Conservation (phyloP, 2,888 invertebrate species). For the Scaptomyza polygonia region DNA sequence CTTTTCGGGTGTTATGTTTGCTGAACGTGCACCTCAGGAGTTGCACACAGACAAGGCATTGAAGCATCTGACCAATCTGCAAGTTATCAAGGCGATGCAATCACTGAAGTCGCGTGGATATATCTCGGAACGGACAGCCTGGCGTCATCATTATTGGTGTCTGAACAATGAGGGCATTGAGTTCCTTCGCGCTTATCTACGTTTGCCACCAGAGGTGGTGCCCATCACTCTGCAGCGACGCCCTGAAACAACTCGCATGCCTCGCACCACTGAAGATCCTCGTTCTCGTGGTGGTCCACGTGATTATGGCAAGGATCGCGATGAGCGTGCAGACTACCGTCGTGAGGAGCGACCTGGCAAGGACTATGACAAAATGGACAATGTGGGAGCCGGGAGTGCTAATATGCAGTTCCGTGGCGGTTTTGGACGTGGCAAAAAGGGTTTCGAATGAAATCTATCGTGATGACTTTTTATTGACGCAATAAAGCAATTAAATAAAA, state of each 20-base stretch:
- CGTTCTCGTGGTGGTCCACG: slow-evolving; percentile 26
- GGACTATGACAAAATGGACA: slow-evolving; percentile 26
- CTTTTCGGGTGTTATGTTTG: slow-evolving; percentile 38
- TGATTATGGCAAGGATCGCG: slow-evolving; percentile 33
- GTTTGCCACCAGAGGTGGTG: slow-evolving; percentile 16
- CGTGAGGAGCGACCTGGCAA: slow-evolving; percentile 9
- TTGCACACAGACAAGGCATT: slow-evolving; percentile 27
- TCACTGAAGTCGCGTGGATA: slow-evolving; percentile 36
- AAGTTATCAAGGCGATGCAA: slow-evolving; percentile 42
- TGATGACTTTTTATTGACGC: no score
- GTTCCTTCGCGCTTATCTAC: slow-evolving; percentile 27
- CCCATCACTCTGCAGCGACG: not conserved
- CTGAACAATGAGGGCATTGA: slow-evolving; percentile 47
- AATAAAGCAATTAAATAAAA: not conserved
- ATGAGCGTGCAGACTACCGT: slow-evolving; percentile 46
- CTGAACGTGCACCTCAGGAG: slow-evolving; percentile 26
- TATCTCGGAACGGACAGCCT: slow-evolving; percentile 37
- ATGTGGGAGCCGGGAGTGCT: slow-evolving; percentile 39
- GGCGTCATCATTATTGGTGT: slow-evolving; percentile 47
- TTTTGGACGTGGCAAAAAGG: slow-evolving; percentile 23
- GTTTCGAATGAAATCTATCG: no score
- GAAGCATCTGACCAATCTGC: slow-evolving; percentile 42
- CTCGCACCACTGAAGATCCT: slow-evolving; percentile 24
- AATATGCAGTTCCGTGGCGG: slow-evolving; percentile 32
- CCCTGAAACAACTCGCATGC: slow-evolving; percentile 26